These are phyloP conservation scores for Echinometra lucunter DNA, from an alignment of 53 echinoderm and acorn worm genomes.

Conservation along the genomic window DNA sequence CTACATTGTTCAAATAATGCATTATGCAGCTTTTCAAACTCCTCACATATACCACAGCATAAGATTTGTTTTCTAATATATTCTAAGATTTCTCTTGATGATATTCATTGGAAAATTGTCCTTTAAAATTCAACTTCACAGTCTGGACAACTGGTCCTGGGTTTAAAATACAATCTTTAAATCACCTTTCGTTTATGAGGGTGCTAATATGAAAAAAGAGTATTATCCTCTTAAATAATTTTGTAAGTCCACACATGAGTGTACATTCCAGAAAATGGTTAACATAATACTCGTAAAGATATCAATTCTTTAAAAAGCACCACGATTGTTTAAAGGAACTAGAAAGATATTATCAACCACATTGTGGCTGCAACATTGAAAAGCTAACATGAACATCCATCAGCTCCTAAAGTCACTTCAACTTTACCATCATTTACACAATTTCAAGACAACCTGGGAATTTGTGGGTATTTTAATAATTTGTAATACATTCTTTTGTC, in stretches of 20 bases:
- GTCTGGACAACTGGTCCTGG: background rate
- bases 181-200: background rate
- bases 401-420: background rate
- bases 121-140: too few relatives aligned
- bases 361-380: background rate
- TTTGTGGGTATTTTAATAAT: too few relatives aligned
- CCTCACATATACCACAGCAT: background rate
- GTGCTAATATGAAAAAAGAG: background rate
- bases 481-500: too few relatives aligned
- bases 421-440: background rate
- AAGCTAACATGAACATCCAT: background rate
- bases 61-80: background rate
- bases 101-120: background rate
- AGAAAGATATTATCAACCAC: background rate
- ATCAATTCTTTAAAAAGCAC: background rate
- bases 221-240: background rate
- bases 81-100: background rate
- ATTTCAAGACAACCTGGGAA: too few relatives aligned
- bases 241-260: background rate
- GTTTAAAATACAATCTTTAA: background rate
- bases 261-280: background rate
- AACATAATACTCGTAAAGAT: background rate
- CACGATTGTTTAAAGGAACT: background rate
- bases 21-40: background rate
- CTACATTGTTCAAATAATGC: background rate